Conservation (phyloP, 1,140 invertebrate species). For the Cotesia typhae region DNA sequence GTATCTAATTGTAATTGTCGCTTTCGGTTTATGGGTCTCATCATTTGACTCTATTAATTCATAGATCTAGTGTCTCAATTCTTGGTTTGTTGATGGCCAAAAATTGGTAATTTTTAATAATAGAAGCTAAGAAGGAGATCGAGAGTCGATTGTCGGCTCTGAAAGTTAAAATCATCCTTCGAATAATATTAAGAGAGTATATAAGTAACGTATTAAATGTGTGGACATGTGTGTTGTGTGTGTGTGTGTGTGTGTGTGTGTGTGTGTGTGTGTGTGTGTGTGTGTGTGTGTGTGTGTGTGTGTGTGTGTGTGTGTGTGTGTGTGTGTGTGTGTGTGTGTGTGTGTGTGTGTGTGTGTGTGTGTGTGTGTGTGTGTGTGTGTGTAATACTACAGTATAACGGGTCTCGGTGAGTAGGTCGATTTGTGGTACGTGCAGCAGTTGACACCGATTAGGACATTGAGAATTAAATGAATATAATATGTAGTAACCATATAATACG, state of each 20-base stretch:
- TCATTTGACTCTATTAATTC: no score
- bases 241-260: constrained; percentile 31
- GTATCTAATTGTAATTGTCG: no score
- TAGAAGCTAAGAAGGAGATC: neutral
- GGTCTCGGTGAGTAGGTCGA: constrained; percentile 62
- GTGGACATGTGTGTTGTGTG: constrained; percentile 35
- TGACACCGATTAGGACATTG: constrained; percentile 63
- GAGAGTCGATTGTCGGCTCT: constrained; percentile 23
- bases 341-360: constrained; percentile 32
- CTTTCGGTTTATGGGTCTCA: no score
- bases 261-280: constrained; percentile 40
- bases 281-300: constrained; percentile 30
- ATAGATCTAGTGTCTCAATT: no score
- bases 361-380: constrained; percentile 42
- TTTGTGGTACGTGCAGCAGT: constrained; percentile 63
- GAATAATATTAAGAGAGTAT: constrained; percentile 35
- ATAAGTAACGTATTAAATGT: neutral
- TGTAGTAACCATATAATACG: constrained; percentile 26
- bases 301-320: constrained; percentile 39
- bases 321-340: constrained; percentile 34
- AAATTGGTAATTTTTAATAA: no score
- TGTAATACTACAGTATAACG: constrained; percentile 52
- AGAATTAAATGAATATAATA: constrained; percentile 43
- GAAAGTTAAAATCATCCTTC: constrained; percentile 27
- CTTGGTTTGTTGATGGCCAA: no score